Evolutionary conservation across 2,113 vertebrate species (phyloP).

Genomic region (Paedocypris sp.): DNA sequence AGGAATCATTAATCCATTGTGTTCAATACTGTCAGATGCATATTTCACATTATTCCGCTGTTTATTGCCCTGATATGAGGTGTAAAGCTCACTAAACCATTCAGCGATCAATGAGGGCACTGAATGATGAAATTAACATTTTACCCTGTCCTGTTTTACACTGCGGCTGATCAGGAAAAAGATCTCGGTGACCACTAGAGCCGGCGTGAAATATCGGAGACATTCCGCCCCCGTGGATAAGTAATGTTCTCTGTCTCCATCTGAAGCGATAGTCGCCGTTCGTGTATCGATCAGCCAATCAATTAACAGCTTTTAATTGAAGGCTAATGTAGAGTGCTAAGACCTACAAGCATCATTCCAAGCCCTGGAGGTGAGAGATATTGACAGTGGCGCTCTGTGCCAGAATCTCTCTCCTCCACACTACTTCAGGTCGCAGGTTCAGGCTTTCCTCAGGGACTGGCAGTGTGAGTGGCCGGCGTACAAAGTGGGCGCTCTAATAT

Average conservation of each 20-base stretch:
- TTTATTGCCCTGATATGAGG: constrained; percentile 16
- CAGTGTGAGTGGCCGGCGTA: neutral
- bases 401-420: neutral
- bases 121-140: constrained; percentile 36
- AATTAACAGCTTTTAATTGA: constrained; percentile 31
- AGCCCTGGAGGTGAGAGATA: constrained; percentile 14
- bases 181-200: neutral
- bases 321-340: constrained; percentile 1
- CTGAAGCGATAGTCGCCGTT: neutral
- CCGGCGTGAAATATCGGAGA: constrained; percentile 9
- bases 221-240: constrained; percentile 6
- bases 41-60: constrained; percentile 18
- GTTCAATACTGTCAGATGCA: constrained; percentile 8
- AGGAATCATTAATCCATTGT: constrained; percentile 39
- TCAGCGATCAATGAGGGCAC: constrained; percentile 15
- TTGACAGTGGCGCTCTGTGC: constrained; percentile 9
- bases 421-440: neutral
- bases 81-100: neutral
- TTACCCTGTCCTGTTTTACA: constrained; percentile 15
- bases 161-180: constrained; percentile 2
- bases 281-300: constrained; percentile 1
- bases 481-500: constrained; percentile 8
- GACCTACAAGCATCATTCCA: neutral
- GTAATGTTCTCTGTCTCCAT: constrained; percentile 6
- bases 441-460: neutral